These are phyloP conservation scores for Apodemia hepburni DNA, from an alignment of 2,888 invertebrate genomes.

Conservation along the genomic window DNA sequence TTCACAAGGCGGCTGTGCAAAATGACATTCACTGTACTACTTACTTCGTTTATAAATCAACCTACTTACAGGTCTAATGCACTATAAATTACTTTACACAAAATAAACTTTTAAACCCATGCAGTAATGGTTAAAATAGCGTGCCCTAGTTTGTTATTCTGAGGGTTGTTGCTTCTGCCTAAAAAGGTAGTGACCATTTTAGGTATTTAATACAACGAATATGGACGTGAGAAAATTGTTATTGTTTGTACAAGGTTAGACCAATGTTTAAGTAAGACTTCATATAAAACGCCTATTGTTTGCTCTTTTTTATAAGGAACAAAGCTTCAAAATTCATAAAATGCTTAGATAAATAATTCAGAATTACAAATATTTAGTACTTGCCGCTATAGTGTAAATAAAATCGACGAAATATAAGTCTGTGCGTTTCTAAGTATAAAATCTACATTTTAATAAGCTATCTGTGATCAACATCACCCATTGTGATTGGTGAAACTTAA, in stretches of 20 bases:
- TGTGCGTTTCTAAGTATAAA: too few species aligned
- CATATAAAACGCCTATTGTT: conserved; percentile 14
- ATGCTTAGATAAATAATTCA: neutral
- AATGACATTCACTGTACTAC: conserved; percentile 13
- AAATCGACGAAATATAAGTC: neutral
- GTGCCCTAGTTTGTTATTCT: conserved; percentile 12
- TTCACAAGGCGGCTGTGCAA: conserved; percentile 12
- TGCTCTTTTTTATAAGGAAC: conserved; percentile 13
- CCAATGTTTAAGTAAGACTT: neutral
- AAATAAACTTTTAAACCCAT: conserved; percentile 2
- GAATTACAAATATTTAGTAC: neutral
- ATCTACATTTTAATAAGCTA: too few species aligned
- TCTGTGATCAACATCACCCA: too few species aligned
- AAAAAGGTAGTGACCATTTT: conserved; percentile 45
- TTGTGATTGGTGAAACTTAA: too few species aligned
- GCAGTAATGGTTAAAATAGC: conserved; percentile 13
- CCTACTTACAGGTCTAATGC: conserved; percentile 14
- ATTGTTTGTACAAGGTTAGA: conserved; percentile 32
- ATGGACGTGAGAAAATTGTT: conserved; percentile 44
- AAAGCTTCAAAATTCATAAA: conserved; percentile 9
- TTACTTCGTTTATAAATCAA: conserved; percentile 13
- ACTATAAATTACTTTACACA: conserved; percentile 7
- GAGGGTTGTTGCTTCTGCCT: conserved; percentile 36
- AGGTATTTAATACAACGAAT: conserved; percentile 32
- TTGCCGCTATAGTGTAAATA: neutral